Percentiles rank a stretch among this genome's conserved stretches.
These are phyloP conservation scores for Drosophila nigricruria DNA, from an alignment of 2,888 invertebrate species.

Conservation along the genomic window DNA sequence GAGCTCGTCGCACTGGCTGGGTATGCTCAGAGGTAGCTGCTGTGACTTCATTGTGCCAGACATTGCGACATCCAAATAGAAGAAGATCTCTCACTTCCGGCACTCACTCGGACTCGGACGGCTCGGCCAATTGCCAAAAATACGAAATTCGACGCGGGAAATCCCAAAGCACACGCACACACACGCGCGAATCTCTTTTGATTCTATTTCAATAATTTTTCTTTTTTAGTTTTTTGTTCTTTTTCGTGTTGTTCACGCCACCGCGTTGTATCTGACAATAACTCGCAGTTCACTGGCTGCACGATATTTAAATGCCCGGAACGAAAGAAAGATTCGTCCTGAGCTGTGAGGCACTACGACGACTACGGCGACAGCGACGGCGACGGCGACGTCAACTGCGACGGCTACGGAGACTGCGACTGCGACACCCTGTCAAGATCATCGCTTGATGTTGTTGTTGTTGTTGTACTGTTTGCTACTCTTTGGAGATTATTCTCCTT, in stretches of 20 bases:
- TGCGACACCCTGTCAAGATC: conserved; percentile 67
- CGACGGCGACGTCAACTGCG: conserved; percentile 20
- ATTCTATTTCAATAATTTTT: conserved; percentile 27
- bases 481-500: conserved; percentile 33
- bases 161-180: conserved; percentile 76
- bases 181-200: conserved; percentile 14
- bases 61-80: conserved; percentile 45
- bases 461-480: conserved; percentile 22
- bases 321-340: conserved; percentile 57
- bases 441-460: conserved; percentile 40
- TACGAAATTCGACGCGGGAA: conserved; percentile 75
- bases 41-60: conserved; percentile 76
- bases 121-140: conserved; percentile 74
- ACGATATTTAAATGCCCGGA: conserved; percentile 84
- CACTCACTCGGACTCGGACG: conserved; percentile 25
- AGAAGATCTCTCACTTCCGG: conserved; percentile 61
- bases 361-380: conserved; percentile 27
- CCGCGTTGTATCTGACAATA: conserved; percentile 83
- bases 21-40: conserved; percentile 62
- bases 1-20: conserved; percentile 49
- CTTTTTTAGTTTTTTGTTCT: neutral
- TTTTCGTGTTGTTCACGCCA: conserved; percentile 81
- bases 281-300: conserved; percentile 79
- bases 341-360: conserved; percentile 43
- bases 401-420: conserved; percentile 14